Conservation (phyloP, 2,797 vertebrate genomes). For the Pipistrellus kuhlii region DNA sequence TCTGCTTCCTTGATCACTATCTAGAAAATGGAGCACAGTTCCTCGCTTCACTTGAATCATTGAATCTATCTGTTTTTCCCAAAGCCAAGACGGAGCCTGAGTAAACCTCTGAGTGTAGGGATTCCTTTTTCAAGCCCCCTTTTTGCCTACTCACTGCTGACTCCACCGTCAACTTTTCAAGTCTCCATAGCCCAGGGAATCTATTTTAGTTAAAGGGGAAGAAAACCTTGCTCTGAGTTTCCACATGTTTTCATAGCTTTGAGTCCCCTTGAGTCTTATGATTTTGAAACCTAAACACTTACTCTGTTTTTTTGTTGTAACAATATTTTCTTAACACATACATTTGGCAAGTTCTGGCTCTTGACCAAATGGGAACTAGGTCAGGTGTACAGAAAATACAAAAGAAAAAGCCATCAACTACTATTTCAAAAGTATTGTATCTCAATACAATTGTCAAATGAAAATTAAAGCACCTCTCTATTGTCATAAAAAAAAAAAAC, state of each 20-base stretch:
- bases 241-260: conserved; percentile 3
- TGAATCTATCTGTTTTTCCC: background rate
- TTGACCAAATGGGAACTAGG: background rate
- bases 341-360: background rate
- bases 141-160: background rate
- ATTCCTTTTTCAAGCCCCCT: background rate
- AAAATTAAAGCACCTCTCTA: conserved; percentile 11
- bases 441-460: background rate
- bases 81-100: background rate
- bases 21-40: background rate
- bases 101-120: background rate
- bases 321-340: conserved; percentile 1
- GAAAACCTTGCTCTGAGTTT: background rate
- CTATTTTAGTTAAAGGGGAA: background rate
- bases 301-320: background rate
- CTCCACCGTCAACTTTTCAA: background rate
- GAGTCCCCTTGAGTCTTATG: background rate
- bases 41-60: background rate
- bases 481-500: background rate
- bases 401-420: conserved; percentile 18
- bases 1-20: background rate
- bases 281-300: conserved; percentile 35
- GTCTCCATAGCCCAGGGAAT: background rate
- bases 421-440: background rate
- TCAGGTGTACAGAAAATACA: background rate